phyloP scores from a whole-genome alignment of 2,888 invertebrate species.

The Cataglyphis rosenhaueri region DNA sequence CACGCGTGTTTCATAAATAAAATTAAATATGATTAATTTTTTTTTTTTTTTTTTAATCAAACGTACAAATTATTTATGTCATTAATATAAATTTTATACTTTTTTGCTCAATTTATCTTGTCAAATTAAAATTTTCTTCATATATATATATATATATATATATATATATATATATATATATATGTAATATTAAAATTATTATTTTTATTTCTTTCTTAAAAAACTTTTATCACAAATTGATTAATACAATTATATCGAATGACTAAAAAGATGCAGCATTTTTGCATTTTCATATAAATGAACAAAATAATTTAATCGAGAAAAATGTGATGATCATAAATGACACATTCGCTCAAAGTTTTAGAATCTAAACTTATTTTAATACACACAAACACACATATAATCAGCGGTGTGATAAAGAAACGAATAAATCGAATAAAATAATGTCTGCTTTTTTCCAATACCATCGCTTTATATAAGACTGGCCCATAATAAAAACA shows the following conservation, averaged over 20 bases:
- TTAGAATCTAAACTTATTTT: slow-evolving; percentile 30
- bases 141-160: background rate
- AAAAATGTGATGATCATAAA: background rate
- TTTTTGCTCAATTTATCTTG: background rate
- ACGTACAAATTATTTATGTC: background rate
- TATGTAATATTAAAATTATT: background rate
- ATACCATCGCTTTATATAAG: slow-evolving; percentile 50
- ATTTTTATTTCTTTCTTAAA: background rate
- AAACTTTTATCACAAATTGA: background rate
- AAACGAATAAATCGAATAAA: slow-evolving; percentile 15
- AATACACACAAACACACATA: slow-evolving; percentile 23
- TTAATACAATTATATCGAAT: background rate
- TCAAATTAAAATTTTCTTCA: background rate
- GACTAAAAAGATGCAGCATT: background rate
- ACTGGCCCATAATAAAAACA: slow-evolving; percentile 56
- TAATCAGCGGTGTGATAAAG: slow-evolving; percentile 7
- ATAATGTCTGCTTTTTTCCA: slow-evolving; percentile 59
- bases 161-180: background rate
- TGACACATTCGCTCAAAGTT: background rate
- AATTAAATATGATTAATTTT: slow-evolving; percentile 43
- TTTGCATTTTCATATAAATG: background rate
- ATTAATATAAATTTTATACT: background rate
- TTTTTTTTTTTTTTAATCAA: background rate
- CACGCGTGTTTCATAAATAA: slow-evolving; percentile 33
- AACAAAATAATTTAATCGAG: background rate